Conservation (phyloP, 2,888 invertebrate genomes). For the Cynaeus angustus region DNA sequence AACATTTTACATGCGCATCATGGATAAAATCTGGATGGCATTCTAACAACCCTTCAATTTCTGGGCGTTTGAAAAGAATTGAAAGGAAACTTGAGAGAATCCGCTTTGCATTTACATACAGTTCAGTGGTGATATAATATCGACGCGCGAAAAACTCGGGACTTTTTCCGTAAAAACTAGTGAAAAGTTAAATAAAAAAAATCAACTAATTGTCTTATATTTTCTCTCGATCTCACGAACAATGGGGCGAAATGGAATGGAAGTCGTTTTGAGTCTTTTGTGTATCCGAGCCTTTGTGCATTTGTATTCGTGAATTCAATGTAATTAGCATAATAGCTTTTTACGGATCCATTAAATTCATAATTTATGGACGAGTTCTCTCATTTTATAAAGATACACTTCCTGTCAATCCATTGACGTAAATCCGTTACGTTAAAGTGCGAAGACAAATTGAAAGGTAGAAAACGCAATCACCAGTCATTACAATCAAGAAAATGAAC, state of each 20-base stretch:
- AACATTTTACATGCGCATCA: constrained; percentile 44
- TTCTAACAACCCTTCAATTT: constrained; percentile 39
- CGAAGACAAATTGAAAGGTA: constrained; percentile 6
- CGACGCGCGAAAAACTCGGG: not conserved
- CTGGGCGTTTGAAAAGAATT: constrained; percentile 17
- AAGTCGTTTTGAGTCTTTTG: constrained; percentile 34
- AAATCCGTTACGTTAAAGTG: not conserved
- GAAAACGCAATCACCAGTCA: constrained; percentile 3
- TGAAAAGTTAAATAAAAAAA: constrained; percentile 19
- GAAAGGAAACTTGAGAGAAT: constrained; percentile 22
- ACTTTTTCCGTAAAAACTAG: constrained; percentile 4
- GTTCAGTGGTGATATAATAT: constrained; percentile 20
- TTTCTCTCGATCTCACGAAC: constrained; percentile 34
- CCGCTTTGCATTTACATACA: constrained; percentile 31
- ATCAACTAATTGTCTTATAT: constrained; percentile 34
- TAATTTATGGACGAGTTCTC: constrained; percentile 1
- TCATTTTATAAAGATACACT: not conserved
- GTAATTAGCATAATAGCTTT: constrained; percentile 41
- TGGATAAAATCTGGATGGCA: constrained; percentile 36
- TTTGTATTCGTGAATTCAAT: constrained; percentile 32
- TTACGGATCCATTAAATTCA: constrained; percentile 15
- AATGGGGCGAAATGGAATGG: constrained; percentile 27
- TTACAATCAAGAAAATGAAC: constrained; percentile 10
- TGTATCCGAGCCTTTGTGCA: constrained; percentile 33
- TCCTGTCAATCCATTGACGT: not conserved